phyloP scores from a whole-genome alignment of 2,888 invertebrate genomes.

The Melikaiella ostensackeni region DNA sequence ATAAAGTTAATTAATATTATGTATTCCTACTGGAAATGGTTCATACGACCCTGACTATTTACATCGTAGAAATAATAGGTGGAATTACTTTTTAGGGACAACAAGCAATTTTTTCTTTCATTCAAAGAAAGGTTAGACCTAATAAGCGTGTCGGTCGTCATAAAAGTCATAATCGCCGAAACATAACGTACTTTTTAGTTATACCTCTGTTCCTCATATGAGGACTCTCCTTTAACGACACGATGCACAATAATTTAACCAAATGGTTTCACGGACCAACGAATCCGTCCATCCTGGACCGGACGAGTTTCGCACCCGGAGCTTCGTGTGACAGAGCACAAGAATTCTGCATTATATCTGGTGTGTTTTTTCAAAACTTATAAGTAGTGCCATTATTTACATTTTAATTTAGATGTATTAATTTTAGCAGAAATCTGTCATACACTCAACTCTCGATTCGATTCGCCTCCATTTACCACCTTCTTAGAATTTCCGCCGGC shows the following conservation, averaged over 20 bases:
- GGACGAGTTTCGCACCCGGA: background rate
- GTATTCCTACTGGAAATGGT: too few relatives aligned
- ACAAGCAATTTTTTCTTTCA: background rate
- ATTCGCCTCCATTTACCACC: too few relatives aligned
- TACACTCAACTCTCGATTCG: too few relatives aligned
- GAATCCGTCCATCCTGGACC: slow-evolving; percentile 2
- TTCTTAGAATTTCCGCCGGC: too few relatives aligned
- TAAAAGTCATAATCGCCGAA: slow-evolving; percentile 13
- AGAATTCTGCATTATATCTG: slow-evolving; percentile 9
- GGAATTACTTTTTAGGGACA: background rate
- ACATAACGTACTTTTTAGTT: slow-evolving; percentile 26
- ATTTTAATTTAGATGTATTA: background rate
- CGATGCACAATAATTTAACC: slow-evolving; percentile 23
- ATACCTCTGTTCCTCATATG: background rate
- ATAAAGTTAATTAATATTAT: too few relatives aligned
- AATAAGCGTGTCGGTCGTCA: slow-evolving; percentile 2
- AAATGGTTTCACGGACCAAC: slow-evolving; percentile 25
- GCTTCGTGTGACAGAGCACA: background rate
- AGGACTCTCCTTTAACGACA: background rate
- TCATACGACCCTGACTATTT: too few relatives aligned
- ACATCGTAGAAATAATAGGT: too few relatives aligned
- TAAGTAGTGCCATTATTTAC: background rate
- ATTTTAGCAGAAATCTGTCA: too few relatives aligned
- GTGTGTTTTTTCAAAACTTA: background rate
- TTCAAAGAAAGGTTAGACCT: background rate